Percentiles rank a stretch among this genome's conserved stretches.
These are phyloP conservation scores for Amblyteles armatorius DNA, from an alignment of 2,888 invertebrate genomes.

Conservation along the genomic window DNA sequence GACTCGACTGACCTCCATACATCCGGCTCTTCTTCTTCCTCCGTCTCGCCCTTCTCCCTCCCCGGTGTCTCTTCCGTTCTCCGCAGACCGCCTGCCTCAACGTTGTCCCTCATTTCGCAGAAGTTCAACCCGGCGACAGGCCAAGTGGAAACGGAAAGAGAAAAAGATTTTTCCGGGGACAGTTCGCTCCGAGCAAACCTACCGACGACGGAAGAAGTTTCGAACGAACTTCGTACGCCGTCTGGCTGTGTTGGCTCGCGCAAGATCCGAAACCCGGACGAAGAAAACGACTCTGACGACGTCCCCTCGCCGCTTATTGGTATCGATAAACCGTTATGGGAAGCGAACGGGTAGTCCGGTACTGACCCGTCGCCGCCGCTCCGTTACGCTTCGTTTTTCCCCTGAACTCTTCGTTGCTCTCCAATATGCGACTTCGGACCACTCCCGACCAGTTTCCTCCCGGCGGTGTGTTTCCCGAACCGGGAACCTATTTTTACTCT, in stretches of 20 bases:
- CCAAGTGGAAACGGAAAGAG: conserved; percentile 46
- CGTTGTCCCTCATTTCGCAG: conserved; percentile 49
- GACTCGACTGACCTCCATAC: conserved; percentile 23
- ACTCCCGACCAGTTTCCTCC: conserved; percentile 20
- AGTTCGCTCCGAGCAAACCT: conserved; percentile 41
- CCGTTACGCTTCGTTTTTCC: conserved; percentile 14
- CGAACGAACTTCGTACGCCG: conserved; percentile 53
- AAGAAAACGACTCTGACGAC: conserved; percentile 47
- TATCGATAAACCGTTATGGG: conserved; percentile 78
- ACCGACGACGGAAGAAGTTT: conserved; percentile 52
- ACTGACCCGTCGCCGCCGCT: conserved; percentile 24
- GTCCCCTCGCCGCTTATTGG: conserved; percentile 74
- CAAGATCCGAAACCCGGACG: conserved; percentile 54
- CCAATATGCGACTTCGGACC: conserved; percentile 40
- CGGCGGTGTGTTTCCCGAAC: conserved; percentile 13
- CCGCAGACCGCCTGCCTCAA: conserved; percentile 49
- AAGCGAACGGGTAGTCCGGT: conserved; percentile 57
- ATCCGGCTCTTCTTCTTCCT: conserved; percentile 64
- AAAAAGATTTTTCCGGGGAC: conserved; percentile 33
- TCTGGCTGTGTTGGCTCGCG: conserved; percentile 54
- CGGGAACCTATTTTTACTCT: not conserved
- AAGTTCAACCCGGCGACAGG: conserved; percentile 65
- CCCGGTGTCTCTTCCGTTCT: conserved; percentile 22
- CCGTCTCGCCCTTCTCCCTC: not conserved
- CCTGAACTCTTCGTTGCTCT: conserved; percentile 28